Base-by-base conservation (phyloP, 1,140 invertebrate species). In the Homarus americanus region DNA sequence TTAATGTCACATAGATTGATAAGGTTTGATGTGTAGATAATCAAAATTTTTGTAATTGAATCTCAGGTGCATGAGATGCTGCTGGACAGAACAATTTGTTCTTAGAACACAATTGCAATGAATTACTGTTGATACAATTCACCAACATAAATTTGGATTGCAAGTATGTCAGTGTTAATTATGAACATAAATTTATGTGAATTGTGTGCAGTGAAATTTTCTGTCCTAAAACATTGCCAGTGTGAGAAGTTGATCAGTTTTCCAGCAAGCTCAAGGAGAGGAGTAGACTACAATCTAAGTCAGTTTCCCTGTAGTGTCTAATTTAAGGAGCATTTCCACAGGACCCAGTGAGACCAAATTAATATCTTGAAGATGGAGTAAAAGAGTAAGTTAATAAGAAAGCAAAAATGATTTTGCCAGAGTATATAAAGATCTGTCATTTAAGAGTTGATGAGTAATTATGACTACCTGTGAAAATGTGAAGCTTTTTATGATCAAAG, bases 241-340 rank as follows among this genome's bases (percentile, higher is more conserved):
- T 32, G 63, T 69, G 5, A 7, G 24, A 9, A 69, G 63, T 69
- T 32, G 24, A 28, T 69, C 7, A 69, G 28, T 69, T 69, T 69
- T 69, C 63, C 63, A 69, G 4, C 32, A 24, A 28, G 2, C 63
- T 69, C 63, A 9, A 66, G 34, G 36, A 63, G 88, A 90, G 72
- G 80, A 49, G 79, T 75, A 90, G 88, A 84, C 72, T 90, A 90
- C 88, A 90, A 90, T 90, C 88, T 90, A 90, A 90, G 88, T 90
- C 88, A 90, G 69, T 90, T 90, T 90, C 88, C 73, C 82, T 90
- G 88, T 90, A 90, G 88, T 84, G 79, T 90, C 44, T 90, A 83
- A 78, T 90, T 78, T 90, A 83, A 83, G 80, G 49, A 89, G 73
- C 80, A 90, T 90, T 90, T 90, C 66, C 88, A 90, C 82, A 83